These are phyloP conservation scores for Drosophila sturtevanti DNA, from an alignment of 1,140 invertebrate species.

Conservation along the genomic window DNA sequence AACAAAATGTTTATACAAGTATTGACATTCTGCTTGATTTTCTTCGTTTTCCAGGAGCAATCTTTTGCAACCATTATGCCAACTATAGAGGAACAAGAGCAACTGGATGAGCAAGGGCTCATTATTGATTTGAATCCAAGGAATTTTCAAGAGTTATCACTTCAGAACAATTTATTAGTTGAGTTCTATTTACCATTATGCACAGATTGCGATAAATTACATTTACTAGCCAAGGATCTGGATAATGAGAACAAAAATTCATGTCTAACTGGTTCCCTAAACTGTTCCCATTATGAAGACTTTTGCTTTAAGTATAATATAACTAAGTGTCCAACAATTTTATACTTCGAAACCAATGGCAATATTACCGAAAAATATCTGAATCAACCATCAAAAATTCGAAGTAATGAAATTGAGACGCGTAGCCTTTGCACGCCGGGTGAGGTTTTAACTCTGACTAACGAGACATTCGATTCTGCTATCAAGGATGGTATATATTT, in stretches of 20 bases:
- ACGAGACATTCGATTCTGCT: background rate
- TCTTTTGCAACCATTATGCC: too few relatives aligned
- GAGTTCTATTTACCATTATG: background rate
- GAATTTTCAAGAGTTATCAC: background rate
- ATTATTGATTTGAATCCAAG: background rate
- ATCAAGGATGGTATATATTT: background rate
- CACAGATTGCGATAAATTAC: background rate
- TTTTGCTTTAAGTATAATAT: background rate
- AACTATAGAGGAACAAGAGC: too few relatives aligned
- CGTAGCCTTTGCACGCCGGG: too few relatives aligned
- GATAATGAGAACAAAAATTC: background rate
- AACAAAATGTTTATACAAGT: background rate
- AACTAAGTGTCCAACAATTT: background rate
- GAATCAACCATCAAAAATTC: background rate
- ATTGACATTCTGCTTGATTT: background rate
- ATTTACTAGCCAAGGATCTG: background rate
- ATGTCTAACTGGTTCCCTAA: background rate
- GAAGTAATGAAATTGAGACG: too few relatives aligned
- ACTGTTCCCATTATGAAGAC: background rate
- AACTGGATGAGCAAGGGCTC: background rate
- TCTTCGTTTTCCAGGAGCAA: background rate
- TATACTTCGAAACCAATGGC: background rate
- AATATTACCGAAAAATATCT: background rate
- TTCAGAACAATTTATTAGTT: background rate
- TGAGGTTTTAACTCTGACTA: too few relatives aligned